Conservation (phyloP, 1,140 invertebrate genomes). For the Cotesia glomerata region DNA sequence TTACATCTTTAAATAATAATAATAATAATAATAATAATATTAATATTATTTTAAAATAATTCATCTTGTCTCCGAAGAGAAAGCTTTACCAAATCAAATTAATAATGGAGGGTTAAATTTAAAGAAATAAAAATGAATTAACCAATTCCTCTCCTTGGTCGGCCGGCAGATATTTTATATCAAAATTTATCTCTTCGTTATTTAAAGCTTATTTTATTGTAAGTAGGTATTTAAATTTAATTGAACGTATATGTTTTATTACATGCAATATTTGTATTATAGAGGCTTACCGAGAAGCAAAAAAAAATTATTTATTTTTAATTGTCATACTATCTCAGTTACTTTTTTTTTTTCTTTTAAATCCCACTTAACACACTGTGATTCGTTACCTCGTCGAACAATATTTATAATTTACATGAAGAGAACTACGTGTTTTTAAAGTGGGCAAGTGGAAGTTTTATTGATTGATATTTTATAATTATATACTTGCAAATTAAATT, state of each 20-base stretch:
- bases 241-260: not conserved
- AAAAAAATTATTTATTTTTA: slow-evolving; percentile 15
- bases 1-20: not conserved
- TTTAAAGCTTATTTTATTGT: not conserved
- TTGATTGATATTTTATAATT: not conserved
- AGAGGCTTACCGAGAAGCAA: not conserved
- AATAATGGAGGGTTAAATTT: not conserved
- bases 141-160: slow-evolving; percentile 6
- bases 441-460: not conserved
- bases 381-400: slow-evolving; percentile 24
- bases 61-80: slow-evolving; percentile 17
- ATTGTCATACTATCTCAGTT: not conserved
- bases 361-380: slow-evolving; percentile 28
- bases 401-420: slow-evolving; percentile 6
- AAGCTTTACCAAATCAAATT: slow-evolving; percentile 27
- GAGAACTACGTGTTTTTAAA: not conserved
- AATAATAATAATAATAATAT: too few relatives aligned
- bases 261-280: not conserved
- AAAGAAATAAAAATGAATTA: not conserved
- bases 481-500: not conserved
- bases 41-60: not conserved
- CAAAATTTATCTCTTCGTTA: not conserved
- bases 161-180: slow-evolving; percentile 4
- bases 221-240: too few relatives aligned
- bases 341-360: slow-evolving; percentile 4